phyloP scores from a whole-genome alignment of 2,888 invertebrate species.

The Venusia cambrica region DNA sequence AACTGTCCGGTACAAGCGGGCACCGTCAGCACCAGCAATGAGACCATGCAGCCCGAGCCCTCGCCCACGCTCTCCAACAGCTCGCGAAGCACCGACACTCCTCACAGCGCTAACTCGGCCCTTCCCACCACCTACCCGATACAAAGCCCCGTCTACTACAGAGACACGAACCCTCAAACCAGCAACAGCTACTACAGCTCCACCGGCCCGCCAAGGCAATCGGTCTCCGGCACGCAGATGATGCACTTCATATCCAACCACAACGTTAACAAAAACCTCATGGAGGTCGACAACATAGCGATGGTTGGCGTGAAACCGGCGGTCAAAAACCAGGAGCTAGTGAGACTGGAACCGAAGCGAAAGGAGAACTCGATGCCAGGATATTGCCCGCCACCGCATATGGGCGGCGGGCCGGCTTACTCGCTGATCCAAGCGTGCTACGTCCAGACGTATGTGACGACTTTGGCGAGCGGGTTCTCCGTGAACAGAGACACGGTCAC shows the following conservation, averaged over 20 bases:
- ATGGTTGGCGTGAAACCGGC: conserved; percentile 71
- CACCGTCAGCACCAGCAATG: conserved; percentile 91
- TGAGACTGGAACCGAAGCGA: conserved; percentile 51
- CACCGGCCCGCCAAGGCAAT: conserved; percentile 61
- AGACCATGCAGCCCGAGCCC: conserved; percentile 77
- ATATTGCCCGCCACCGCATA: conserved; percentile 71
- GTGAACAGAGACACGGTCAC: conserved; percentile 91
- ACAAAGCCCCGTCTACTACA: conserved; percentile 73
- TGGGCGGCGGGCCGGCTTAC: conserved; percentile 71
- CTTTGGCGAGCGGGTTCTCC: conserved; percentile 86
- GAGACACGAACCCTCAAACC: conserved; percentile 65
- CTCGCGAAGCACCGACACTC: conserved; percentile 73
- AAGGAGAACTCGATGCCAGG: conserved; percentile 70
- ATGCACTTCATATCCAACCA: conserved; percentile 78
- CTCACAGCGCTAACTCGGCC: conserved; percentile 62
- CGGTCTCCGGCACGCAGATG: conserved; percentile 66
- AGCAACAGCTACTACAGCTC: conserved; percentile 59
- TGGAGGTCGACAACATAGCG: conserved; percentile 77
- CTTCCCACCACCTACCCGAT: conserved; percentile 64
- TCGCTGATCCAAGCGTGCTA: conserved; percentile 68
- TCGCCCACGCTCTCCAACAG: conserved; percentile 82
- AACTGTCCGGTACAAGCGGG: conserved; percentile 91
- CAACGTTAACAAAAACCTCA: conserved; percentile 73
- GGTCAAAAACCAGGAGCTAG: conserved; percentile 52
- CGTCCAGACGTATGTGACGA: conserved; percentile 68